Conservation (phyloP, 2,797 vertebrate species). For the Gallirallus australis region DNA sequence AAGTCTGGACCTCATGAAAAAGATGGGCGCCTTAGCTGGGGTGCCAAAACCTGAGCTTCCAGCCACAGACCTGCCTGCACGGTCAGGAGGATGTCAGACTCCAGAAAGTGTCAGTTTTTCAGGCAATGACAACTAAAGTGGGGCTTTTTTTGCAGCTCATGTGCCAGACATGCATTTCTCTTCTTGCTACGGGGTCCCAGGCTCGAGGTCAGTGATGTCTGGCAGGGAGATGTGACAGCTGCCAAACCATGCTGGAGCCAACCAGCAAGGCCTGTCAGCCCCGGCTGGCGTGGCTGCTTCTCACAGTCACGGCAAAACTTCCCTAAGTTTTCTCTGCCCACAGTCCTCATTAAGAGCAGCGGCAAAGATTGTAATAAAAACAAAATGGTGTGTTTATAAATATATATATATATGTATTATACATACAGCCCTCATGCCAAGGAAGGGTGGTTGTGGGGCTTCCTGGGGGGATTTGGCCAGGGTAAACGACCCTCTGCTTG, state of each 20-base stretch:
- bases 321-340: not conserved
- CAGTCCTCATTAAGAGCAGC: not conserved
- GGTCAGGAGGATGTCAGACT: not conserved
- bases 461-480: not conserved
- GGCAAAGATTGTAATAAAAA: not conserved
- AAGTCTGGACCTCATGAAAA: not conserved
- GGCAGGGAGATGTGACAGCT: slow-evolving; percentile 29
- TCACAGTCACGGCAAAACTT: not conserved
- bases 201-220: not conserved
- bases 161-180: not conserved
- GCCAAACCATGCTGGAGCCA: not conserved
- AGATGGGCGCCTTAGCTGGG: accelerated
- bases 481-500: not conserved
- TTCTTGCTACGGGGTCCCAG: slow-evolving; percentile 21
- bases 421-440: not conserved
- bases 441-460: accelerated
- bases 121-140: not conserved
- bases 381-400: not conserved
- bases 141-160: slow-evolving; percentile 1
- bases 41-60: not conserved
- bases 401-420: not conserved
- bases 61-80: not conserved
- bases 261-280: not conserved
- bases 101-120: slow-evolving; percentile 15
- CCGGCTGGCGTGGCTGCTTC: accelerated